Percentiles rank a stretch among this genome's conserved stretches.
phyloP scores from a whole-genome alignment of 53 echinoderm and acorn worm genomes.

The Antedon mediterranea region DNA sequence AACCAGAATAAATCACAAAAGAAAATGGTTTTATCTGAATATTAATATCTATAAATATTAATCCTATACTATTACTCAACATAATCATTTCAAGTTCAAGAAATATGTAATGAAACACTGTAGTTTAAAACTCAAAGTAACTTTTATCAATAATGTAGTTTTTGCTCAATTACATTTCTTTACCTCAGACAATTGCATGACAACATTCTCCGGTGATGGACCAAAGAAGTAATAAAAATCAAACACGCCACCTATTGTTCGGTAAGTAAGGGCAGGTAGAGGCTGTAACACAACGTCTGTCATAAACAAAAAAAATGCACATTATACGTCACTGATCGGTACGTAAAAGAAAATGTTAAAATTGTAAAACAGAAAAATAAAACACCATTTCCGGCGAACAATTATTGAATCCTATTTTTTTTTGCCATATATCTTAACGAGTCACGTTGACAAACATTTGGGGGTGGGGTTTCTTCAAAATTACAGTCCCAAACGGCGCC shows the following conservation, averaged over 20 bases:
- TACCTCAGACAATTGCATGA: slow-evolving; percentile 45
- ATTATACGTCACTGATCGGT: too few species aligned
- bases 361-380: too few species aligned
- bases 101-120: neutral
- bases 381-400: too few species aligned
- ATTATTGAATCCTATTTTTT: too few species aligned
- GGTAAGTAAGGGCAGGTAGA: slow-evolving; percentile 35
- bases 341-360: too few species aligned
- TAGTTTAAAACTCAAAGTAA: too few species aligned
- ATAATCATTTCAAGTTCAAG: too few species aligned
- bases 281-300: slow-evolving; percentile 50
- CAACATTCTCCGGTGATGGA: slow-evolving; percentile 46
- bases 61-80: neutral
- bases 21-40: too few species aligned
- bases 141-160: neutral
- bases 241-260: slow-evolving; percentile 45
- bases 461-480: too few species aligned
- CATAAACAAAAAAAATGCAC: neutral
- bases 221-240: slow-evolving; percentile 60
- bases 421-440: too few species aligned
- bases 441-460: too few species aligned
- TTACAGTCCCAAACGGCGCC: too few species aligned
- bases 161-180: neutral
- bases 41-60: neutral
- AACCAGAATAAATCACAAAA: neutral